Conservation (phyloP, 1,140 invertebrate species). For the Drosophila funebris region DNA sequence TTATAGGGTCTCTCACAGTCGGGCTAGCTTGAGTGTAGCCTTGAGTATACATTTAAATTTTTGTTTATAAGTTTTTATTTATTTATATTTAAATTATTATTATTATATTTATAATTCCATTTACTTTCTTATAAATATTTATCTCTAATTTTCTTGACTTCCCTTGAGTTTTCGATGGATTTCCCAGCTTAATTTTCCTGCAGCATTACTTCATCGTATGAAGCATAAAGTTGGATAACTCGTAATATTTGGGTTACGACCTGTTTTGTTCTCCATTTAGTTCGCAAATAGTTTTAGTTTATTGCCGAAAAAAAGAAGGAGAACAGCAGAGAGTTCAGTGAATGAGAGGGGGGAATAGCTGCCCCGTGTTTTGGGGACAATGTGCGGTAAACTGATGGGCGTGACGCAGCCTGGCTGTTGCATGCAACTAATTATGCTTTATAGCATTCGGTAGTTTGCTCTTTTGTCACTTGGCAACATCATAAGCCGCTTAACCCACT, state of each 20-base stretch:
- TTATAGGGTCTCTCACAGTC: too few relatives aligned
- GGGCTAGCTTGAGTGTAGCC: too few relatives aligned
- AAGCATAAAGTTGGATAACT: too few relatives aligned
- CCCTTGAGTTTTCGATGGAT: too few relatives aligned
- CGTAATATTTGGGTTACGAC: slow-evolving; percentile 4
- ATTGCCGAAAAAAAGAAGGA: not conserved
- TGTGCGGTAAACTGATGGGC: not conserved
- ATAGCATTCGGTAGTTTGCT: slow-evolving; percentile 72
- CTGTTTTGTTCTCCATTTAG: slow-evolving; percentile 32
- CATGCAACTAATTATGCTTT: slow-evolving; percentile 78
- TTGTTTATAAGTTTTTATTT: too few relatives aligned
- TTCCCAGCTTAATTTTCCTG: too few relatives aligned
- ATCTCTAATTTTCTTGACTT: too few relatives aligned
- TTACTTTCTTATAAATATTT: too few relatives aligned
- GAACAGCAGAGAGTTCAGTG: not conserved
- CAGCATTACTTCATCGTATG: too few relatives aligned
- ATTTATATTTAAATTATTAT: too few relatives aligned
- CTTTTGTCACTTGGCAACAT: slow-evolving; percentile 77
- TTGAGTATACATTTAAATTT: too few relatives aligned
- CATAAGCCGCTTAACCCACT: slow-evolving; percentile 77
- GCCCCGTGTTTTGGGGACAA: not conserved
- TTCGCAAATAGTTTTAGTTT: slow-evolving; percentile 31
- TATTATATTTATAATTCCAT: too few relatives aligned
- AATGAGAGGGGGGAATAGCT: not conserved
- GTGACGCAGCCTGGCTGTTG: slow-evolving; percentile 29